Percentiles rank a stretch among this genome's conserved stretches.
Evolutionary conservation across 2,797 vertebrate species (phyloP).

Genomic region (Tauraco hartlaubi): DNA sequence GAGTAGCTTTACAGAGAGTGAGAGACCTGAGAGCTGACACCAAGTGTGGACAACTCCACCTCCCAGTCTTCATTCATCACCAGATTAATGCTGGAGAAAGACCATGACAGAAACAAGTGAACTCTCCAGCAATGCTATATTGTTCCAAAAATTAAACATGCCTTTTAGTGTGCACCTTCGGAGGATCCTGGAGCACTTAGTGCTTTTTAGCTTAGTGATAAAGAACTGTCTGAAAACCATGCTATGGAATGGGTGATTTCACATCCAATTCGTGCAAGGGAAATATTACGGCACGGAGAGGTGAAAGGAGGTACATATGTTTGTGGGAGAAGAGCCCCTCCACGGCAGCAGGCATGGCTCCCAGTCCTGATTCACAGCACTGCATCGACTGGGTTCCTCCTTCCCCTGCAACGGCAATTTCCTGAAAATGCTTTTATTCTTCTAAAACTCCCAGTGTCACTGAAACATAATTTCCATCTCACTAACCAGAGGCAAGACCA

Average conservation of each 20-base stretch:
- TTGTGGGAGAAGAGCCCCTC: background rate
- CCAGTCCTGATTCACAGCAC: background rate
- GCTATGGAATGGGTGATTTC: background rate
- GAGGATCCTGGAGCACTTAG: background rate
- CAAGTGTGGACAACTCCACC: background rate
- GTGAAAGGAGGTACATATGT: background rate
- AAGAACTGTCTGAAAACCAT: background rate
- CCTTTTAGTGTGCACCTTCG: background rate
- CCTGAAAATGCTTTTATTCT: fast-evolving
- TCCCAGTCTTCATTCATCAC: background rate
- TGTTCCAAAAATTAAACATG: background rate
- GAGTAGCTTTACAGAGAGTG: background rate
- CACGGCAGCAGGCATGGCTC: background rate
- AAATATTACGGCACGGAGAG: background rate
- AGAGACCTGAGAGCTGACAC: background rate
- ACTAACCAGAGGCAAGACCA: background rate
- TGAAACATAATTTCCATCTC: background rate
- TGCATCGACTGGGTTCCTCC: background rate
- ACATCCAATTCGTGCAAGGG: background rate
- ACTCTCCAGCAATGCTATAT: background rate
- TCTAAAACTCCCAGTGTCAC: background rate
- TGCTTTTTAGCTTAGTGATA: background rate
- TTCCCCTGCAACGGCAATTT: background rate
- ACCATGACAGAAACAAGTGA: background rate
- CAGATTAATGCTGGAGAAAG: background rate